These are phyloP conservation scores for Andrena marginata DNA, from an alignment of 2,888 invertebrate species.

Conservation along the genomic window DNA sequence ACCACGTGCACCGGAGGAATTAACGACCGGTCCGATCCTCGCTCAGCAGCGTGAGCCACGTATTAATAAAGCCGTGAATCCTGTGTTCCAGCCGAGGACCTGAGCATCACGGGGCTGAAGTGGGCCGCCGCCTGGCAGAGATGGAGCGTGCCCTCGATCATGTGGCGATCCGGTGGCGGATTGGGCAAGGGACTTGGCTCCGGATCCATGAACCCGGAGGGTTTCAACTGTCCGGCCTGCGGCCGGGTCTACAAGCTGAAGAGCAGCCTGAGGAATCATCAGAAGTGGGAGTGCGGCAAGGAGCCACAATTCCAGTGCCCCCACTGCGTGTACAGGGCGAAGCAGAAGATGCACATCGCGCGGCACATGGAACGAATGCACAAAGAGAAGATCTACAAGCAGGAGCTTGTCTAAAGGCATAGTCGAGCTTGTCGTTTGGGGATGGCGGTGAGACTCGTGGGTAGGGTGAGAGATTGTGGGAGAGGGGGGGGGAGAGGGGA, in stretches of 20 bases:
- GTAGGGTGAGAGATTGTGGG: background rate
- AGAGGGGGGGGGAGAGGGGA: slow-evolving; percentile 21
- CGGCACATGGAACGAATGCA: slow-evolving; percentile 86
- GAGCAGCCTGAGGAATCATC: slow-evolving; percentile 88
- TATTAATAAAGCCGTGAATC: slow-evolving; percentile 80
- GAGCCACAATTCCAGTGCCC: slow-evolving; percentile 85
- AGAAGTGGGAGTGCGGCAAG: slow-evolving; percentile 85
- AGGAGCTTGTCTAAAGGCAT: slow-evolving; percentile 81
- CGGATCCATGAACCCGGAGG: slow-evolving; percentile 83
- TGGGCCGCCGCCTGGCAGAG: slow-evolving; percentile 89
- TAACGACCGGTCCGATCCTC: slow-evolving; percentile 43
- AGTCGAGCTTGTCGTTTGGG: background rate
- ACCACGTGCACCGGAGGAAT: slow-evolving; percentile 32
- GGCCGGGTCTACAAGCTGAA: slow-evolving; percentile 94
- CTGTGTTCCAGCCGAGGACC: slow-evolving; percentile 88
- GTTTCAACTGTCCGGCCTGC: slow-evolving; percentile 93
- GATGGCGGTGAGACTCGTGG: slow-evolving; percentile 18
- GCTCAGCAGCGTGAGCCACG: slow-evolving; percentile 42
- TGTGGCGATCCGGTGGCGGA: slow-evolving; percentile 83
- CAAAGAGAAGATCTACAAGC: slow-evolving; percentile 85
- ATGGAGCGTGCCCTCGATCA: slow-evolving; percentile 84
- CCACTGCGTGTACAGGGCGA: slow-evolving; percentile 84
- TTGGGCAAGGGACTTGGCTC: slow-evolving; percentile 81
- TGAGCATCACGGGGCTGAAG: slow-evolving; percentile 90
- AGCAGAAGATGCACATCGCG: slow-evolving; percentile 85